These are phyloP conservation scores for Atractosteus spatula DNA, from an alignment of 2,113 vertebrate species.

Conservation along the genomic window DNA sequence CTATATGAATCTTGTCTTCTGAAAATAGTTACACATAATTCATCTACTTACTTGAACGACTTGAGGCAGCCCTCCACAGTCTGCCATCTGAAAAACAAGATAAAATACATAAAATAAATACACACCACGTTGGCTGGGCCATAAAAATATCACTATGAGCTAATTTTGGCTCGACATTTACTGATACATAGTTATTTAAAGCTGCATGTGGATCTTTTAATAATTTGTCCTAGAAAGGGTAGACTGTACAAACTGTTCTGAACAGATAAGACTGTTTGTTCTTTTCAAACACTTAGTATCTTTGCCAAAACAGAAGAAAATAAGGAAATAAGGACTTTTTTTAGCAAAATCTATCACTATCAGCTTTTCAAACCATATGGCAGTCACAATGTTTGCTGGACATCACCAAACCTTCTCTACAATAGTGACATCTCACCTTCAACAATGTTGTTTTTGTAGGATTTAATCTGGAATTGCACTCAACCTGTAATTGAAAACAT, in stretches of 20 bases:
- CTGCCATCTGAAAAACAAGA: slow-evolving; percentile 82
- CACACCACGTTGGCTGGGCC: not conserved
- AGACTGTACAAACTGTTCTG: not conserved
- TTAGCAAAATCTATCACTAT: too few relatives aligned
- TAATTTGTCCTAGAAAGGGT: not conserved
- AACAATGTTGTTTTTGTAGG: slow-evolving; percentile 88
- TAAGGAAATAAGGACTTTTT: too few relatives aligned
- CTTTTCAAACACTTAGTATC: too few relatives aligned
- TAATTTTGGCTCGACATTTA: not conserved
- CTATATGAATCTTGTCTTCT: too few relatives aligned
- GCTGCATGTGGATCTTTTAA: too few relatives aligned
- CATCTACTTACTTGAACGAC: slow-evolving; percentile 84
- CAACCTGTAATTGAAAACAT: slow-evolving; percentile 74
- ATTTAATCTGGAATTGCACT: slow-evolving; percentile 93
- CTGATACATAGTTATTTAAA: not conserved
- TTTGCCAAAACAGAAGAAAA: too few relatives aligned
- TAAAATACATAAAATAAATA: not conserved
- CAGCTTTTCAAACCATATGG: too few relatives aligned
- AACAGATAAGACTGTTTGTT: not conserved
- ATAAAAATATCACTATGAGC: not conserved
- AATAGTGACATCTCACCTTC: slow-evolving; percentile 65
- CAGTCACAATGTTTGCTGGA: too few relatives aligned
- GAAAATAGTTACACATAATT: not conserved
- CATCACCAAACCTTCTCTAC: too few relatives aligned
- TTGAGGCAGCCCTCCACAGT: slow-evolving; percentile 92